These are phyloP conservation scores for Cossypha caffra DNA, from an alignment of 2,797 vertebrate species.

Conservation along the genomic window DNA sequence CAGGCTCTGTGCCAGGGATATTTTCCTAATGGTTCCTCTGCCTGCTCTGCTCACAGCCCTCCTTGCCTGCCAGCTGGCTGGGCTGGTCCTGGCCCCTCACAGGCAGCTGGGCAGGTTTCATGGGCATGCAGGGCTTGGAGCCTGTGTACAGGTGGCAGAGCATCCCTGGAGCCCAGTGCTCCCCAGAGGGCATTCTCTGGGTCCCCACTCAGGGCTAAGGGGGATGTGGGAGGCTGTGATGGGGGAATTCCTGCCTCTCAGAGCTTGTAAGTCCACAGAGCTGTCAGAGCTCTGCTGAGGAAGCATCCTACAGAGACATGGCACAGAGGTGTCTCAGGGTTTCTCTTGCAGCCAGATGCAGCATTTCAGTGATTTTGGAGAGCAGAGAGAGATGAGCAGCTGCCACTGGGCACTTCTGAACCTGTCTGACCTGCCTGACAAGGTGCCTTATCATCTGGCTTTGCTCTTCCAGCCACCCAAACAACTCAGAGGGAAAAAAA, in stretches of 20 bases:
- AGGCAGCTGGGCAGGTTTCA: slow-evolving; percentile 46
- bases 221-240: background rate
- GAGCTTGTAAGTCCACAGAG: background rate
- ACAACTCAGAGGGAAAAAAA: background rate
- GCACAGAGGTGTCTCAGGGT: background rate
- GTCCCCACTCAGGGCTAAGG: background rate
- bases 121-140: background rate
- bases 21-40: slow-evolving; percentile 43
- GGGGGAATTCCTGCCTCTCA: background rate
- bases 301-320: accelerated
- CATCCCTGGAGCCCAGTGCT: background rate
- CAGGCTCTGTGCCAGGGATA: slow-evolving; percentile 31
- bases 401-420: background rate
- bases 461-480: background rate
- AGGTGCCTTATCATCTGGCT: background rate
- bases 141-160: slow-evolving; percentile 2
- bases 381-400: background rate
- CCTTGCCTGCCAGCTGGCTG: slow-evolving; percentile 64
- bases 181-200: background rate
- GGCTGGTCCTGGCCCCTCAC: background rate
- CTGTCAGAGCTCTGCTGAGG: background rate
- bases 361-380: background rate
- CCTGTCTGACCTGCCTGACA: background rate
- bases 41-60: background rate
- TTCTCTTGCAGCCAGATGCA: background rate